phyloP scores from a whole-genome alignment of 1,140 invertebrate genomes.

The Megalopta genalis region DNA sequence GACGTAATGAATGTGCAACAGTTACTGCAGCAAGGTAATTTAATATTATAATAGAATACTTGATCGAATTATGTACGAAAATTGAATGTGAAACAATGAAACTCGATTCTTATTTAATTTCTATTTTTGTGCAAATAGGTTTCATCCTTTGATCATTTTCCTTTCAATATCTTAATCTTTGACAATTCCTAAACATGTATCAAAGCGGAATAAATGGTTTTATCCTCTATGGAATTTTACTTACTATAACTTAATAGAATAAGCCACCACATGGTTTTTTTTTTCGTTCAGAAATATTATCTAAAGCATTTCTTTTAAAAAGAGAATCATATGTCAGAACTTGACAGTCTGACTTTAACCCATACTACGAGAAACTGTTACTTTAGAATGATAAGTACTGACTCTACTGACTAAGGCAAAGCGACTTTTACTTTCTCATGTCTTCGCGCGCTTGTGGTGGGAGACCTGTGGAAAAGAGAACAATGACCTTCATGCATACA shows the following conservation, averaged over 20 bases:
- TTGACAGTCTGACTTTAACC: constrained; percentile 46
- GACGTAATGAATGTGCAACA: constrained; percentile 70
- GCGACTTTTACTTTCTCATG: constrained; percentile 71
- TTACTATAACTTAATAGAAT: constrained; percentile 65
- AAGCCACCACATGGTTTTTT: constrained; percentile 64
- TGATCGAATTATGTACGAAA: not conserved
- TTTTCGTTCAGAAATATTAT: not conserved
- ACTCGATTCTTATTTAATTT: too few relatives aligned
- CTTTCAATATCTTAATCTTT: not conserved
- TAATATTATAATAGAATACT: not conserved
- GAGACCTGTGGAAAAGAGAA: constrained; percentile 55
- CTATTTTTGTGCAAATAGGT: too few relatives aligned
- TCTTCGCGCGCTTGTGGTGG: constrained; percentile 59
- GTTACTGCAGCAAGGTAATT: constrained; percentile 59
- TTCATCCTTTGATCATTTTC: not conserved
- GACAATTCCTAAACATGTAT: not conserved
- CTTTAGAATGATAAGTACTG: constrained; percentile 25
- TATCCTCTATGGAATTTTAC: constrained; percentile 19
- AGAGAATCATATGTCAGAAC: too few relatives aligned
- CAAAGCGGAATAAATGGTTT: not conserved
- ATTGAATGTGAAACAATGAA: too few relatives aligned
- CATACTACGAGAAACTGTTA: constrained; percentile 47
- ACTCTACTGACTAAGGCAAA: constrained; percentile 48
- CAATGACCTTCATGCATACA: constrained; percentile 56
- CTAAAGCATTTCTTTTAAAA: constrained; percentile 1